Conservation (phyloP, 2,113 vertebrate species). For the Gnathonemus longibarbis region DNA sequence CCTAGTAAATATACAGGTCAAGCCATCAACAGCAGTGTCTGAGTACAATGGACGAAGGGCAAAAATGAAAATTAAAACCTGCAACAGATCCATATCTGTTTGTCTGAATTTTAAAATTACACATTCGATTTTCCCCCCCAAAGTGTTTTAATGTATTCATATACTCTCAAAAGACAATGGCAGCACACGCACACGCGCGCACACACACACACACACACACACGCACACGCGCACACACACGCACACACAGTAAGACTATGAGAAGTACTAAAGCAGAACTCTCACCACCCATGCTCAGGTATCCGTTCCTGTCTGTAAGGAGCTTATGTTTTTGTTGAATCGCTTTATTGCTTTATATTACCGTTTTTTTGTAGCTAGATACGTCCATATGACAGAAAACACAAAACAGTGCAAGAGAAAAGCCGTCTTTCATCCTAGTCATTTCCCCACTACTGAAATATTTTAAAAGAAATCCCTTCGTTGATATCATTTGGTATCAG, state of each 20-base stretch:
- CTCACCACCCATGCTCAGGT: not conserved
- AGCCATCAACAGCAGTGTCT: not conserved
- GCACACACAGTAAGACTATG: not conserved
- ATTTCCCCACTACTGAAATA: not conserved
- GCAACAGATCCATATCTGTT: not conserved
- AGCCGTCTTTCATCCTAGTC: not conserved
- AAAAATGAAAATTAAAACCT: not conserved
- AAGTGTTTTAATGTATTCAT: not conserved
- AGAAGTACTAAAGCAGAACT: not conserved
- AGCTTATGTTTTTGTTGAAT: not conserved
- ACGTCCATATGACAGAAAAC: not conserved
- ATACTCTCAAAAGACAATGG: not conserved
- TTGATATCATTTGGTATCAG: conserved; percentile 43
- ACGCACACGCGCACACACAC: not conserved
- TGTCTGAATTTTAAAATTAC: not conserved
- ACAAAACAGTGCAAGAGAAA: not conserved
- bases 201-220: not conserved
- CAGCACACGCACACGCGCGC: not conserved
- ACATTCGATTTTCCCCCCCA: not conserved
- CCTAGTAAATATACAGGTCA: not conserved
- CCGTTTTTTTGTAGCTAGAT: not conserved
- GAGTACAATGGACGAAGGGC: not conserved
- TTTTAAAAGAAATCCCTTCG: not conserved
- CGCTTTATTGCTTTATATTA: conserved; percentile 14
- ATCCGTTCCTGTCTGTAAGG: not conserved